Base-by-base conservation (phyloP, 2,113 vertebrate genomes). In the Callorhinus ursinus region DNA sequence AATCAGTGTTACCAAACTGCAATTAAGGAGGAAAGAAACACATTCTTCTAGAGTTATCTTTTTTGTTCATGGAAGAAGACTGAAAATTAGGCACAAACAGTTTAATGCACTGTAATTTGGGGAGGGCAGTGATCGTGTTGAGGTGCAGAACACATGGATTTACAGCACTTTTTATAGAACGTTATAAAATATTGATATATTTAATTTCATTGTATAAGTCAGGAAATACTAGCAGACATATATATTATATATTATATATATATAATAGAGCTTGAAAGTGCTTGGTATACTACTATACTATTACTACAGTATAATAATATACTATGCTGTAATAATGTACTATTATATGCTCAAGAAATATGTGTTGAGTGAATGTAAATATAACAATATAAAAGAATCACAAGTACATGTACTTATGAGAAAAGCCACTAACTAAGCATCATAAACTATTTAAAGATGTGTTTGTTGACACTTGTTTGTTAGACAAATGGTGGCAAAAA, bases 381-480 rank as follows among this genome's bases (percentile, higher is more conserved):
- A 28, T 83, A 10, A 74, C 88, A 59, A 88, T n/a, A 22, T 71
- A 83, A 80, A 96, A 87, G 61, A 92, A 90, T 87, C 88, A 65
- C 28, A 26, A 26, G 24, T 21, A 53, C 1, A 13, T 57, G 33
- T 77, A 31, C 26, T 95, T 18, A 55, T 72, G 57, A 57, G 82
- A 74, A 97, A 91, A 31, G n/a, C 5, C 21, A 81, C 63, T 49
- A 63, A 59, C 12, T 61, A 82, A 69, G 2, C 14, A 87, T 86
- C 46, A 63, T 42, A 76, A 72, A 91, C 49, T 94, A 77, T 36
- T 76, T 65, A 84, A 2, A 93, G 22, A 42, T 79, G 15, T 51
- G 24, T 59, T 31, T 84, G 71, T 59, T 24, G 26, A 74, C 22
- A n/a, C 31, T 93, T 69, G 51, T 61, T 84, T 93, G 4, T 84